These are phyloP conservation scores for Hucho hucho DNA, from an alignment of 2,113 vertebrate genomes.

Conservation along the genomic window DNA sequence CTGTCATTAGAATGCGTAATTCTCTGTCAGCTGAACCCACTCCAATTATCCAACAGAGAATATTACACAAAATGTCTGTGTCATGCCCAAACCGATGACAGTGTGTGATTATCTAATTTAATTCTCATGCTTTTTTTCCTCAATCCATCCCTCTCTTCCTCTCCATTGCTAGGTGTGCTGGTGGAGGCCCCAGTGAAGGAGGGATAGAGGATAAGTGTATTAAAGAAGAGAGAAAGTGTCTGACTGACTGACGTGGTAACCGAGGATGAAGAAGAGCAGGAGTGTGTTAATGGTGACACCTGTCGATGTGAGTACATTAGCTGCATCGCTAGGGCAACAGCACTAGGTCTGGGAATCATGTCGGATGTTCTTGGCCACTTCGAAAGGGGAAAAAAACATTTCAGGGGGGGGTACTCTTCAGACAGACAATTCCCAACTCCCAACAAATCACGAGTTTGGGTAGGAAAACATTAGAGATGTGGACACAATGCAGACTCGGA, in stretches of 20 bases:
- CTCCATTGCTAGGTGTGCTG: constrained; percentile 40
- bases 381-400: too few relatives aligned
- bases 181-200: constrained; percentile 35
- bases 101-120: neutral
- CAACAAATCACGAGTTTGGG: too few relatives aligned
- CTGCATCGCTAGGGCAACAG: too few relatives aligned
- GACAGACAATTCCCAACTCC: too few relatives aligned
- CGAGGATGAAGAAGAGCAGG: constrained; percentile 90
- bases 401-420: too few relatives aligned
- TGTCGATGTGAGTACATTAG: constrained; percentile 75
- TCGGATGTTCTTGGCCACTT: too few relatives aligned
- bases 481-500: too few relatives aligned
- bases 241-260: constrained; percentile 19
- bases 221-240: constrained; percentile 14
- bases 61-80: neutral
- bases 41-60: neutral
- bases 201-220: constrained; percentile 22
- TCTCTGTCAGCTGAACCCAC: neutral
- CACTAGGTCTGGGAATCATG: too few relatives aligned
- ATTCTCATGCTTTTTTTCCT: neutral
- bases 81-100: neutral
- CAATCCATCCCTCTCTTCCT: constrained; percentile 7
- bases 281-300: constrained; percentile 84
- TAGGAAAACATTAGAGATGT: too few relatives aligned
- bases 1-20: neutral